Conservation (phyloP, 1,140 invertebrate genomes). For the Marisa cornuarietis region DNA sequence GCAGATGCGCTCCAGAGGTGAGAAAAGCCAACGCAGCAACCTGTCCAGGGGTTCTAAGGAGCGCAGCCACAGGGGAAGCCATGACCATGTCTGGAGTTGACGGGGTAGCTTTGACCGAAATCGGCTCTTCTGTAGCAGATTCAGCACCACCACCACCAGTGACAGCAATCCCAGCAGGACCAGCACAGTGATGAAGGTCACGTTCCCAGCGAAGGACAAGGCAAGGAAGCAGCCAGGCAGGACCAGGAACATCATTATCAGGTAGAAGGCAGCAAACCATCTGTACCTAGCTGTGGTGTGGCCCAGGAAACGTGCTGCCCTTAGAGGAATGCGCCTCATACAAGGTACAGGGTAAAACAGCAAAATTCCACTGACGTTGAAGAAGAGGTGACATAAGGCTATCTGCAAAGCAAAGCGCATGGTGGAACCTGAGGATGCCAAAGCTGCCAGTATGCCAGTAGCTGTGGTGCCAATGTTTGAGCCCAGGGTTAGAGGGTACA, state of each 20-base stretch:
- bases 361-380: slow-evolving; percentile 73
- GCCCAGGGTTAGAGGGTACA: slow-evolving; percentile 73
- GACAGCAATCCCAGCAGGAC: slow-evolving; percentile 45
- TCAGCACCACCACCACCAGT: slow-evolving; percentile 60
- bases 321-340: slow-evolving; percentile 69
- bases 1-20: background rate
- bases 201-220: slow-evolving; percentile 59
- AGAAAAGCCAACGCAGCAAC: background rate
- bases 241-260: slow-evolving; percentile 69
- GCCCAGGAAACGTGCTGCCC: slow-evolving; percentile 68
- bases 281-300: slow-evolving; percentile 68
- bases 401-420: slow-evolving; percentile 70
- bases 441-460: slow-evolving; percentile 69
- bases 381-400: slow-evolving; percentile 73
- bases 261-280: slow-evolving; percentile 72
- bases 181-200: slow-evolving; percentile 45
- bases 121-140: slow-evolving; percentile 61
- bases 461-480: slow-evolving; percentile 75
- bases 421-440: slow-evolving; percentile 63
- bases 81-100: slow-evolving; percentile 67
- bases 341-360: slow-evolving; percentile 73
- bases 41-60: slow-evolving; percentile 64
- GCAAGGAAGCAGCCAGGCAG: slow-evolving; percentile 68
- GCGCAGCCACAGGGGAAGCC: slow-evolving; percentile 67
- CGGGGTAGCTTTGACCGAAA: slow-evolving; percentile 63